Percentiles rank a stretch among this genome's conserved stretches.
phyloP scores from a whole-genome alignment of 2,888 invertebrate species.

The Catocala sponsa region DNA sequence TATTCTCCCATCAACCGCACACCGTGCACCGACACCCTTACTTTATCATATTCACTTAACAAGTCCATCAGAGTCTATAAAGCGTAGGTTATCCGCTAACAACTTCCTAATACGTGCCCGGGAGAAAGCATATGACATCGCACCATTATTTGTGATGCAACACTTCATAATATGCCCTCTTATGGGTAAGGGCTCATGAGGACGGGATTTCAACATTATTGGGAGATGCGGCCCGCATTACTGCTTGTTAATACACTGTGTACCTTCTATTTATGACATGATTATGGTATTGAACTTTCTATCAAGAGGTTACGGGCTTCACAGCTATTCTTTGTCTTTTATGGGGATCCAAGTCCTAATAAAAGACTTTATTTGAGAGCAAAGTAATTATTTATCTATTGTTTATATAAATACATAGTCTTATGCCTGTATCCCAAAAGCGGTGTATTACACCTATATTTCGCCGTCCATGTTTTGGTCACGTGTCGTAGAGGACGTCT shows the following conservation, averaged over 20 bases:
- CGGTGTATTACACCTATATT: too few species aligned
- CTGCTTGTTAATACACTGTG: neutral
- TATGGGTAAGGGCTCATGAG: conserved; percentile 9
- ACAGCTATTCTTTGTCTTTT: neutral
- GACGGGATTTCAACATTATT: conserved; percentile 17
- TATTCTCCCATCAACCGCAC: neutral
- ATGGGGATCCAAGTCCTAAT: too few species aligned
- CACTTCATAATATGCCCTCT: conserved; percentile 21
- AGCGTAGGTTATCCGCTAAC: conserved; percentile 49
- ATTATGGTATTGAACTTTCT: too few species aligned
- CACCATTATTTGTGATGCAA: conserved; percentile 51
- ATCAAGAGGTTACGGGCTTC: neutral
- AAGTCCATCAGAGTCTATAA: conserved; percentile 51
- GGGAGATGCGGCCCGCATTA: neutral
- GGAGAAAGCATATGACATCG: conserved; percentile 64
- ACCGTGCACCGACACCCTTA: conserved; percentile 30
- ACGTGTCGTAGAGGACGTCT: too few species aligned
- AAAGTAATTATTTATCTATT: too few species aligned
- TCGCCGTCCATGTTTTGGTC: too few species aligned
- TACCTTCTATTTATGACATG: too few species aligned
- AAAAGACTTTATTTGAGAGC: too few species aligned
- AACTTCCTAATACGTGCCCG: conserved; percentile 66
- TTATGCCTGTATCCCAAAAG: too few species aligned
- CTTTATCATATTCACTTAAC: conserved; percentile 60
- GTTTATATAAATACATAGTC: too few species aligned